phyloP scores from a whole-genome alignment of 2,888 invertebrate genomes.

The Lepidochitona cinerea region DNA sequence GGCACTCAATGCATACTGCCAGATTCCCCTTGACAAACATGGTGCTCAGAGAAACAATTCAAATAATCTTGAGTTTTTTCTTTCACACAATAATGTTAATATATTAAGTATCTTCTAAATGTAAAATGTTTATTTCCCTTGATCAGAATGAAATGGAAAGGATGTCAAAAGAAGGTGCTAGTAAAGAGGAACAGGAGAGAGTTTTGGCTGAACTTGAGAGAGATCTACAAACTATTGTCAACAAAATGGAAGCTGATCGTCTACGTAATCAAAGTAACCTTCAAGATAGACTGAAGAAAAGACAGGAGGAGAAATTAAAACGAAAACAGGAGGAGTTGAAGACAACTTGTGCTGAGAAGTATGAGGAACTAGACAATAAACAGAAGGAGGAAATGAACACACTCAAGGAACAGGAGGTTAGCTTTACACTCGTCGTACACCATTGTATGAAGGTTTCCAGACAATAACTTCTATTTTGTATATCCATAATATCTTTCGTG shows the following conservation, averaged over 20 bases:
- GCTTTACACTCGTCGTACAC: too few species aligned
- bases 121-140: too few species aligned
- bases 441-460: too few species aligned
- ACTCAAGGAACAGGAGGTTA: conserved; percentile 61
- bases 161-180: conserved; percentile 52
- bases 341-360: conserved; percentile 44
- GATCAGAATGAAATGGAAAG: conserved; percentile 63
- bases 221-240: conserved; percentile 57
- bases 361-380: conserved; percentile 51
- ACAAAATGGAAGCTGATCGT: conserved; percentile 65
- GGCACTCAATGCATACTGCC: too few species aligned
- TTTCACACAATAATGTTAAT: too few species aligned
- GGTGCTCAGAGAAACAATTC: too few species aligned
- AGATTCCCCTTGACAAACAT: too few species aligned
- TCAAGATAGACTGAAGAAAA: conserved; percentile 59
- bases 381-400: conserved; percentile 57
- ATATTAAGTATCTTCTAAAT: too few species aligned
- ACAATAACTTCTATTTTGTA: too few species aligned
- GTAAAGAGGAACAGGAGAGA: conserved; percentile 57
- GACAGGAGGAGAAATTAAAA: conserved; percentile 53
- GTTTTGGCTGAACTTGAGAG: conserved; percentile 60
- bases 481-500: too few species aligned
- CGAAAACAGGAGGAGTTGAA: conserved; percentile 51
- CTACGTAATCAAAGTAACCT: conserved; percentile 65
- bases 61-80: too few species aligned